These are phyloP conservation scores for Ferrisia virgata DNA, from an alignment of 2,888 invertebrate species.

Conservation along the genomic window DNA sequence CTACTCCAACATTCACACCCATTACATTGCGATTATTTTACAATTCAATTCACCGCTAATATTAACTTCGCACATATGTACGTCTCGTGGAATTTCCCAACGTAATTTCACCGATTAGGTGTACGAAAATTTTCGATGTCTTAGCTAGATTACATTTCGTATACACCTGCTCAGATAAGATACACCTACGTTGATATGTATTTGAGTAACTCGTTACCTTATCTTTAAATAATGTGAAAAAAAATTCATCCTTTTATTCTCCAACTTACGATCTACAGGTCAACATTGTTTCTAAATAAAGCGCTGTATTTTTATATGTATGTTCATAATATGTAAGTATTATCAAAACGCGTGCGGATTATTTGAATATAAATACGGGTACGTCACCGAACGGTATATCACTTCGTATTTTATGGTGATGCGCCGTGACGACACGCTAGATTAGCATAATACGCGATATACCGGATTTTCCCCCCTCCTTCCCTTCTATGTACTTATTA, in stretches of 20 bases:
- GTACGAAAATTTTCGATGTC: background rate
- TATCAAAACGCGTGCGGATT: background rate
- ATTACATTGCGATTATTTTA: background rate
- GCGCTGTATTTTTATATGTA: background rate
- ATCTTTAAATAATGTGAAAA: background rate
- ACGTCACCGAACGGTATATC: background rate
- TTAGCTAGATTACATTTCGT: background rate
- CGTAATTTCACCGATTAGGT: too few species aligned
- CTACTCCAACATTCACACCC: background rate
- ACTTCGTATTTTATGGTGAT: background rate
- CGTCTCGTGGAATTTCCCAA: background rate
- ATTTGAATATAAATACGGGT: conserved; percentile 8
- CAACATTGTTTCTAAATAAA: background rate
- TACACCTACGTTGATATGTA: background rate
- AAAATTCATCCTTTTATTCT: background rate
- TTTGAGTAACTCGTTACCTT: background rate
- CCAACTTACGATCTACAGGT: too few species aligned
- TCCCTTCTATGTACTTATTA: background rate
- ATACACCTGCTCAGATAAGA: background rate
- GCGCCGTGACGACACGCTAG: background rate
- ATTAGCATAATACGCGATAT: background rate
- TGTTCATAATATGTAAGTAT: too few species aligned
- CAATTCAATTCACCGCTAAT: background rate
- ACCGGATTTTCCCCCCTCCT: background rate
- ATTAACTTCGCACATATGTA: too few species aligned